Percentiles rank a stretch among this genome's conserved stretches.
Evolutionary conservation across 2,797 vertebrate species (phyloP).

Genomic region (Myoxocephalus aenaeus): DNA sequence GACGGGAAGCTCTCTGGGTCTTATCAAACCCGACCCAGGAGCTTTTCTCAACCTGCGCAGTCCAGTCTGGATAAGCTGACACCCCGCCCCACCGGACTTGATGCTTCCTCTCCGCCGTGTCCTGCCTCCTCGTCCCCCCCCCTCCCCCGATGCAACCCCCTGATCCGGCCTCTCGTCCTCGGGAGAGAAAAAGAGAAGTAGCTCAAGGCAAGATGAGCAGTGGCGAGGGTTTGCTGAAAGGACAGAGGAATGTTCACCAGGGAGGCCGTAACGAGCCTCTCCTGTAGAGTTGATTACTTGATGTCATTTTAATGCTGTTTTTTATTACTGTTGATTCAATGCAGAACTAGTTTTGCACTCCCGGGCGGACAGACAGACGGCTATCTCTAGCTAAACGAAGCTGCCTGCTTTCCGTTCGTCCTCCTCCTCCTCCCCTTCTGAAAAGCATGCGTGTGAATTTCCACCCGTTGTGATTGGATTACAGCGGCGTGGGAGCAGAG

Average conservation of each 20-base stretch:
- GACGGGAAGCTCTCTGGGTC: slow-evolving; percentile 74
- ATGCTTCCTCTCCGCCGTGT: slow-evolving; percentile 50
- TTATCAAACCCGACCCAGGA: slow-evolving; percentile 68
- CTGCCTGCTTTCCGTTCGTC: slow-evolving; percentile 84
- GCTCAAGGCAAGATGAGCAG: slow-evolving; percentile 50
- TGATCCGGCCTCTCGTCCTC: slow-evolving; percentile 28
- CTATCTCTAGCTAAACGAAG: slow-evolving; percentile 69
- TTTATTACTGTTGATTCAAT: slow-evolving; percentile 83
- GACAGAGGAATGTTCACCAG: slow-evolving; percentile 78
- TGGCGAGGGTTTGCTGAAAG: slow-evolving; percentile 68
- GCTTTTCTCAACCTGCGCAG: slow-evolving; percentile 81
- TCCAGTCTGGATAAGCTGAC: slow-evolving; percentile 85
- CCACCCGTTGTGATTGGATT: slow-evolving; percentile 74
- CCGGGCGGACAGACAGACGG: slow-evolving; percentile 59
- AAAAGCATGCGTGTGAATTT: slow-evolving; percentile 70
- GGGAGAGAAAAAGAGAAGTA: slow-evolving; percentile 43
- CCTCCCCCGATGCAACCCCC: slow-evolving; percentile 40
- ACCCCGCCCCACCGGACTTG: slow-evolving; percentile 41
- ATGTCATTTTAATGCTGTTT: slow-evolving; percentile 84
- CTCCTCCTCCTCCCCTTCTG: slow-evolving; percentile 35
- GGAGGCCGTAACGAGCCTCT: slow-evolving; percentile 71
- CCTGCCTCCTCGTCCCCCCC: slow-evolving; percentile 38
- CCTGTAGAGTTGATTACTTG: slow-evolving; percentile 82
- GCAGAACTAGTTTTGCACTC: slow-evolving; percentile 85
- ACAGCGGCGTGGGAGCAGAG: slow-evolving; percentile 57